Conservation (phyloP, 2,888 invertebrate genomes). For the Netelia virgata region DNA sequence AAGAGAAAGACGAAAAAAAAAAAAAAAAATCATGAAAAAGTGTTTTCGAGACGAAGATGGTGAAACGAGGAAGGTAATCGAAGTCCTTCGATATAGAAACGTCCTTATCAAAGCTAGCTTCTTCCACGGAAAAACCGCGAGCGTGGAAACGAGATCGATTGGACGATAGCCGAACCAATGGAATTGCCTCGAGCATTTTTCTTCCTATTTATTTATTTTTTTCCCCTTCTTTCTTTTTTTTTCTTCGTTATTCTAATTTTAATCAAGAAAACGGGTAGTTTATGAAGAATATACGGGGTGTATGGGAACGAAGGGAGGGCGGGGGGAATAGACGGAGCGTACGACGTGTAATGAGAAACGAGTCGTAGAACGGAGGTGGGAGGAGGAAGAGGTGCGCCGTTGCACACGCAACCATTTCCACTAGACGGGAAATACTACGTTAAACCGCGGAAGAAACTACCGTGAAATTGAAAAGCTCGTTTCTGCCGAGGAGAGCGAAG, state of each 20-base stretch:
- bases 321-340: constrained; percentile 9
- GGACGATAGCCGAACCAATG: neutral
- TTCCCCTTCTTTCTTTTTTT: constrained; percentile 1
- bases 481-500: constrained; percentile 4
- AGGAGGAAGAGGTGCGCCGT: constrained; percentile 41
- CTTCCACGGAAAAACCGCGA: neutral
- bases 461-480: constrained; percentile 75
- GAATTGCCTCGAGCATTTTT: neutral
- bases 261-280: constrained; percentile 40
- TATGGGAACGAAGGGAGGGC: too few species aligned
- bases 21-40: too few species aligned
- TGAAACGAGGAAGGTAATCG: too few species aligned
- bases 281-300: neutral
- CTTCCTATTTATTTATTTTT: constrained; percentile 55
- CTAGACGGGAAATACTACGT: constrained; percentile 70
- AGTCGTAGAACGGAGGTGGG: constrained; percentile 22
- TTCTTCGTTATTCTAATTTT: constrained; percentile 57
- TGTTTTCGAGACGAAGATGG: too few species aligned
- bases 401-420: constrained; percentile 64
- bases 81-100: too few species aligned
- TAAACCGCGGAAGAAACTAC: constrained; percentile 74
- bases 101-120: too few species aligned
- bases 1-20: too few species aligned
- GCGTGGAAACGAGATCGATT: neutral
- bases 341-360: constrained; percentile 50